phyloP scores from a whole-genome alignment of 1,140 invertebrate species.

The Ceratosolen solmsi region DNA sequence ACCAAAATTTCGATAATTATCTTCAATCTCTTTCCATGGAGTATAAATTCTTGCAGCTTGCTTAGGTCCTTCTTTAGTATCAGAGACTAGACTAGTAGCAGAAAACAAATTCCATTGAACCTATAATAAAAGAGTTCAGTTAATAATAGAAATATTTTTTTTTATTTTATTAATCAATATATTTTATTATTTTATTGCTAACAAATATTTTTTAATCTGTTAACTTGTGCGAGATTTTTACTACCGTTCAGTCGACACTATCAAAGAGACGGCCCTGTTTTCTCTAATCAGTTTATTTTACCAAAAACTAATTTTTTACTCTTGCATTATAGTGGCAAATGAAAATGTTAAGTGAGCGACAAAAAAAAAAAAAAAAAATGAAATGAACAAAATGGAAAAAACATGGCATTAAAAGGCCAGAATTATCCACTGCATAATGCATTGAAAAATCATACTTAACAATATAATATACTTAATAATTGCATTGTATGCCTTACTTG shows the following conservation, averaged over 20 bases:
- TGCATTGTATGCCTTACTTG: slow-evolving; percentile 75
- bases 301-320: slow-evolving; percentile 55
- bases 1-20: slow-evolving; percentile 84
- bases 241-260: slow-evolving; percentile 71
- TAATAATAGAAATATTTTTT: not conserved
- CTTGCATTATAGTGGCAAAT: slow-evolving; percentile 58
- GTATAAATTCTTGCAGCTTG: slow-evolving; percentile 80
- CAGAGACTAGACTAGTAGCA: slow-evolving; percentile 76
- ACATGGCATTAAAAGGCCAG: slow-evolving; percentile 21
- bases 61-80: slow-evolving; percentile 75
- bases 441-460: not conserved
- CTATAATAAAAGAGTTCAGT: slow-evolving; percentile 65
- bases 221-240: slow-evolving; percentile 67
- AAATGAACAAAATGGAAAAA: slow-evolving; percentile 38
- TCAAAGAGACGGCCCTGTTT: slow-evolving; percentile 71
- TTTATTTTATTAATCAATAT: not conserved
- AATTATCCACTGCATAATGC: slow-evolving; percentile 49
- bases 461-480: not conserved
- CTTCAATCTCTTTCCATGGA: slow-evolving; percentile 86
- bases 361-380: slow-evolving; percentile 34
- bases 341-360: slow-evolving; percentile 39
- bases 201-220: slow-evolving; percentile 29
- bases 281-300: slow-evolving; percentile 57
- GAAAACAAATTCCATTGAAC: slow-evolving; percentile 90
- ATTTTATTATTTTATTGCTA: slow-evolving; percentile 4